phyloP scores from a whole-genome alignment of 2,113 vertebrate species.

The Ascaphus truei region DNA sequence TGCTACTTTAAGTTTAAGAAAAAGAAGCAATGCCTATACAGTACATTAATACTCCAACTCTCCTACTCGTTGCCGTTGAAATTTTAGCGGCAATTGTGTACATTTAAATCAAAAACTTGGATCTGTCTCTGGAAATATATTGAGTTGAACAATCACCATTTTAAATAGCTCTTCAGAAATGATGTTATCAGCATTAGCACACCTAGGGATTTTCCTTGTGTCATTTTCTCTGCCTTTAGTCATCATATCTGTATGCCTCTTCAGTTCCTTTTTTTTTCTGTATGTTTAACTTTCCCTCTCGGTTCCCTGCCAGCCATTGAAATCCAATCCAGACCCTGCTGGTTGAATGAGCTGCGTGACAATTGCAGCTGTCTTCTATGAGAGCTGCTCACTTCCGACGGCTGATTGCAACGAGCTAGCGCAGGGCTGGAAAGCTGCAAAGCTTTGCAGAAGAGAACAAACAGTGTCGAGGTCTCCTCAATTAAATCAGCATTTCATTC shows the following conservation, averaged over 20 bases:
- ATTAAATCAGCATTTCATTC: too few species aligned
- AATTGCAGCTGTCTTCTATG: not conserved
- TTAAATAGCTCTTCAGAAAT: slow-evolving; percentile 1
- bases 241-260: not conserved
- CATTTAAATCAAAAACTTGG: slow-evolving; percentile 10
- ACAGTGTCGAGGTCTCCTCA: not conserved
- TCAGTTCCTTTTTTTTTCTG: not conserved
- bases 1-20: not conserved
- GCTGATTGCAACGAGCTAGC: not conserved
- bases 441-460: not conserved
- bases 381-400: not conserved
- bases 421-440: not conserved
- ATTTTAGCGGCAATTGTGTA: slow-evolving; percentile 9
- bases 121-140: slow-evolving; percentile 8
- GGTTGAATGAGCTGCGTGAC: not conserved
- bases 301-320: not conserved
- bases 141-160: not conserved
- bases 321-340: not conserved
- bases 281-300: not conserved
- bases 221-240: not conserved
- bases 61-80: not conserved
- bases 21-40: not conserved
- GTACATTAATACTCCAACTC: slow-evolving; percentile 1
- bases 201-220: not conserved
- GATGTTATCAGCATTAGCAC: not conserved